These are phyloP conservation scores for Sapayoa aenigma DNA, from an alignment of 2,113 vertebrate genomes.

Conservation along the genomic window DNA sequence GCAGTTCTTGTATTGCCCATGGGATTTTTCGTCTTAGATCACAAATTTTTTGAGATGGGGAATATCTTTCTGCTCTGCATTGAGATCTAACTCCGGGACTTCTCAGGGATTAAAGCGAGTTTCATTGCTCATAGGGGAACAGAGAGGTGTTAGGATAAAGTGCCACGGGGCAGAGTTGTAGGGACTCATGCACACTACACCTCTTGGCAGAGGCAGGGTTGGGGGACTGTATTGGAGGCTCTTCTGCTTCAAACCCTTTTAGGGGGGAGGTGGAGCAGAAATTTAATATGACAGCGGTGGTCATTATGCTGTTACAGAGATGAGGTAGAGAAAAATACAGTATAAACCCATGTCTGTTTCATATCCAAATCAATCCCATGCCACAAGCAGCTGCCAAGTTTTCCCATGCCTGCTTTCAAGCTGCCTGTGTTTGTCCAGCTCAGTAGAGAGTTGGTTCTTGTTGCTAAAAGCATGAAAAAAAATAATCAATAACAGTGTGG, in stretches of 20 bases:
- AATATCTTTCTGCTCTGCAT: neutral
- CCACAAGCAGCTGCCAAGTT: neutral
- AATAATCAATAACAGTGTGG: neutral
- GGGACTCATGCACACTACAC: accelerated
- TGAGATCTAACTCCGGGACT: neutral
- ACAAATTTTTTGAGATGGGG: neutral
- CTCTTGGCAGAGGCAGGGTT: neutral
- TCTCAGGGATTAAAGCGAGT: neutral
- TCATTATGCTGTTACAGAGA: neutral
- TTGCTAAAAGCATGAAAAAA: neutral
- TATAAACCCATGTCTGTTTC: neutral
- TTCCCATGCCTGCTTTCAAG: neutral
- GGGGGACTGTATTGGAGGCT: neutral
- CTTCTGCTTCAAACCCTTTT: neutral
- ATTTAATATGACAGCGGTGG: neutral
- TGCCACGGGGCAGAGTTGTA: neutral
- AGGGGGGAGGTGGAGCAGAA: neutral
- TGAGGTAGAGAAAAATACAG: neutral
- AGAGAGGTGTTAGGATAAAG: neutral
- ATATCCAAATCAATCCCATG: neutral
- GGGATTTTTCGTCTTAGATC: neutral
- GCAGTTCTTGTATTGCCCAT: neutral
- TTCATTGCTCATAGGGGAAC: neutral
- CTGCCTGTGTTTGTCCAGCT: neutral
- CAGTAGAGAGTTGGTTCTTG: neutral